phyloP scores from a whole-genome alignment of 2,888 invertebrate species.

The Drosophila koepferae region DNA sequence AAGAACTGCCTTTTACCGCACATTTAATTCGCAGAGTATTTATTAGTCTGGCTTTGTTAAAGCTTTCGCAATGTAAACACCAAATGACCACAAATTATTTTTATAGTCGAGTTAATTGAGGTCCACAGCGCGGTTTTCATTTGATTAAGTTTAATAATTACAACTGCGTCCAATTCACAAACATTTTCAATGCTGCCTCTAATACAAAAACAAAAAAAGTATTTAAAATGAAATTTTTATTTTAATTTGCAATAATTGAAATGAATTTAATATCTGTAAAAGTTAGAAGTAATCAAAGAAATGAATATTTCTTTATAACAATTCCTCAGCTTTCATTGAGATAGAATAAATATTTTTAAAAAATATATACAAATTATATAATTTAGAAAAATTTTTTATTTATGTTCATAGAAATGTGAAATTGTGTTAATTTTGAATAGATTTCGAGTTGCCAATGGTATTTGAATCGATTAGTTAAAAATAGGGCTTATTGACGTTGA shows the following conservation, averaged over 20 bases:
- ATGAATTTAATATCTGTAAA: too few relatives aligned
- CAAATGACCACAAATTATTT: conserved; percentile 73
- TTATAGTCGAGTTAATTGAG: conserved; percentile 77
- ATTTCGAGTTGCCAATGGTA: neutral
- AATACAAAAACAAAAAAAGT: conserved; percentile 7
- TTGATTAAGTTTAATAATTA: conserved; percentile 76
- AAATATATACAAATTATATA: too few relatives aligned
- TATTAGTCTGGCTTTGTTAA: conserved; percentile 8
- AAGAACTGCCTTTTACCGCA: neutral
- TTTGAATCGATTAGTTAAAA: neutral
- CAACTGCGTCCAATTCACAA: conserved; percentile 43
- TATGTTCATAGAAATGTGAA: too few relatives aligned
- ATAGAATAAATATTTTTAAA: too few relatives aligned
- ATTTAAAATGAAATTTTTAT: neutral
- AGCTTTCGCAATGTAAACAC: conserved; percentile 35
- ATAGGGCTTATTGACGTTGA: neutral
- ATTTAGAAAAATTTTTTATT: too few relatives aligned
- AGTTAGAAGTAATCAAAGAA: too few relatives aligned
- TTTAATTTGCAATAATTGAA: neutral
- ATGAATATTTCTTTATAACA: too few relatives aligned
- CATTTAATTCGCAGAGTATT: conserved; percentile 13
- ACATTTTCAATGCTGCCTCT: conserved; percentile 37
- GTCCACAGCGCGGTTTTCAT: conserved; percentile 67
- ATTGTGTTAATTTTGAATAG: neutral
- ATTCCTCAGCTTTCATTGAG: too few relatives aligned